Percentiles rank a stretch among this genome's conserved stretches.
phyloP scores from a whole-genome alignment of 2,797 vertebrate species.

The Eidolon dupreanum region DNA sequence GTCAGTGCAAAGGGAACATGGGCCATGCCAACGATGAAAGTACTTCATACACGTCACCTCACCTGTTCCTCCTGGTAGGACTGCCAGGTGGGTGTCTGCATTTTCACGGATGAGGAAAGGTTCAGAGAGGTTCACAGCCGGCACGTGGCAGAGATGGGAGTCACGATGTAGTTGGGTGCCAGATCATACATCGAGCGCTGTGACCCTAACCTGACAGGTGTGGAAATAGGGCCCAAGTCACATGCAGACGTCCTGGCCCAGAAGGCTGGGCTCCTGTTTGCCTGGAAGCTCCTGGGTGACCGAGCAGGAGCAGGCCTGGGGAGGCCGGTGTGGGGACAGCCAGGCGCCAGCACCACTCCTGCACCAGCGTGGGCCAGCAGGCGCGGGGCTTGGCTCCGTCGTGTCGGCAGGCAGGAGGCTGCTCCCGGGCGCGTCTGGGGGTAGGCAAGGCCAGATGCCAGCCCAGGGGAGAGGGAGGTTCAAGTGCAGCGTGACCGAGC shows the following conservation, averaged over 20 bases:
- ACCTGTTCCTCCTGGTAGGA: too few relatives aligned
- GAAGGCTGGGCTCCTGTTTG: background rate
- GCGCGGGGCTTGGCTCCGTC: background rate
- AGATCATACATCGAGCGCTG: rapidly evolving
- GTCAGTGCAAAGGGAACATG: rapidly evolving
- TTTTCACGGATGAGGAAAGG: background rate
- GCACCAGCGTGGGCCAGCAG: rapidly evolving
- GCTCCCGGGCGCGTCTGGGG: background rate
- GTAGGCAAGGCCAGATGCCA: background rate
- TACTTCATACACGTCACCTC: background rate
- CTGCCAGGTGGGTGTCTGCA: rapidly evolving
- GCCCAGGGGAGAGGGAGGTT: too few relatives aligned
- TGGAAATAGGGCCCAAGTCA: background rate
- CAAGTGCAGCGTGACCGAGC: rapidly evolving
- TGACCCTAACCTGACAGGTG: background rate
- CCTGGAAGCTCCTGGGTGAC: rapidly evolving
- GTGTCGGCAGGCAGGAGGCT: too few relatives aligned
- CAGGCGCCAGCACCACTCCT: background rate
- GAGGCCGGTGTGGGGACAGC: background rate
- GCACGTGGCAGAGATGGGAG: background rate
- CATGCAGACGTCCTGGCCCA: rapidly evolving
- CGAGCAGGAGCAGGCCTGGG: background rate
- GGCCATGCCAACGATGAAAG: rapidly evolving
- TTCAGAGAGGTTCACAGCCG: background rate
- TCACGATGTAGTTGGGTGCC: background rate